Percentiles rank a stretch among this genome's conserved stretches.
phyloP scores from a whole-genome alignment of 2,797 vertebrate species.

The Heterohyrax brucei region DNA sequence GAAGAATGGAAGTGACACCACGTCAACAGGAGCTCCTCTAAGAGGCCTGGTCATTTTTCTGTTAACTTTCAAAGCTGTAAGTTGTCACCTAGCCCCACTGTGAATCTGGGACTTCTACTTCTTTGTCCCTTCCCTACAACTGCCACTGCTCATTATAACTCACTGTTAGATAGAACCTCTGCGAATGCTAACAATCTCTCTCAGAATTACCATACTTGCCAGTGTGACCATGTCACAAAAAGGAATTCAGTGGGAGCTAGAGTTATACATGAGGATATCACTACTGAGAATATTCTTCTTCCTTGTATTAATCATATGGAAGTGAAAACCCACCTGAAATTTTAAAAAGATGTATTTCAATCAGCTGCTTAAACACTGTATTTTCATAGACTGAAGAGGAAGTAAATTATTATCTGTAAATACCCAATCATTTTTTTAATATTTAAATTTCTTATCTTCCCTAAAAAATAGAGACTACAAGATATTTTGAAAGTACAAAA shows the following conservation, averaged over 20 bases:
- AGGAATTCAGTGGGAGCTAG: not conserved
- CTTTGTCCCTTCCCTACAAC: conserved; percentile 67
- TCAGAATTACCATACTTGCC: conserved; percentile 61
- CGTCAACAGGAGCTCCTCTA: conserved; percentile 20
- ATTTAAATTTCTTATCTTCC: conserved; percentile 27
- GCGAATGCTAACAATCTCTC: conserved; percentile 48
- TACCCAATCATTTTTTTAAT: not conserved
- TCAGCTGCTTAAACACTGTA: conserved; percentile 47
- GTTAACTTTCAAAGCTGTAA: conserved; percentile 30
- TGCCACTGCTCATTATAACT: conserved; percentile 71
- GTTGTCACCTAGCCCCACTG: not conserved
- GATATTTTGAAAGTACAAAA: conserved; percentile 42
- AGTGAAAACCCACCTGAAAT: not conserved
- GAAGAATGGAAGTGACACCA: conserved; percentile 57
- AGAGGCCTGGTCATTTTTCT: conserved; percentile 22
- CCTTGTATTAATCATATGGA: not conserved
- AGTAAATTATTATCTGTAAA: conserved; percentile 42
- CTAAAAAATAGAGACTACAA: not conserved
- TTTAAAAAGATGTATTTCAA: conserved; percentile 79
- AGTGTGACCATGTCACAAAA: conserved; percentile 32
- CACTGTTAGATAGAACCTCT: conserved; percentile 72
- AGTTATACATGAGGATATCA: not conserved
- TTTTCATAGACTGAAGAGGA: conserved; percentile 8
- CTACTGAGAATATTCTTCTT: not conserved
- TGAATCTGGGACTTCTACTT: conserved; percentile 61